Evolutionary conservation across 2,888 invertebrate species (phyloP).

Genomic region (Eretmocerus hayati): DNA sequence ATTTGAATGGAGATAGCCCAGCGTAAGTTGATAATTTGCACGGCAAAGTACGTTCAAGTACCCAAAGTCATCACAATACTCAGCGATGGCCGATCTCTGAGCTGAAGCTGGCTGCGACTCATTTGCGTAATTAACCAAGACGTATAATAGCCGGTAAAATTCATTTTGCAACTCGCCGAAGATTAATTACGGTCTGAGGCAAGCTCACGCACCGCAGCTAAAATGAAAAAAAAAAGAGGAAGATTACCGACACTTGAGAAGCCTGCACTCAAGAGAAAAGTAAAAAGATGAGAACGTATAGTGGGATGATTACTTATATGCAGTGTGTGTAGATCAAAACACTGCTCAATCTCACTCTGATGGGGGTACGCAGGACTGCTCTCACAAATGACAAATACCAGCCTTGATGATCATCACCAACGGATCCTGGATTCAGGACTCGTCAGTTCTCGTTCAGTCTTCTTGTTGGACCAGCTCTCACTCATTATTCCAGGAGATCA

Average conservation of each 20-base stretch:
- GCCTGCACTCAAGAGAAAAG: background rate
- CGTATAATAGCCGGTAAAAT: slow-evolving; percentile 18
- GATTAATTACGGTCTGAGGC: slow-evolving; percentile 18
- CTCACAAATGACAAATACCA: background rate
- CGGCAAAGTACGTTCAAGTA: slow-evolving; percentile 10
- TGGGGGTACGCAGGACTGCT: background rate
- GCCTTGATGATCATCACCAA: too few species aligned
- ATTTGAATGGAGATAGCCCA: slow-evolving; percentile 7
- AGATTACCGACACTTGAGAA: background rate
- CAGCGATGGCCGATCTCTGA: background rate
- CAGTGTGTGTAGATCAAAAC: slow-evolving; percentile 17
- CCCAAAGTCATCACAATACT: too few species aligned
- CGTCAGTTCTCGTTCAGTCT: too few species aligned
- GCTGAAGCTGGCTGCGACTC: slow-evolving; percentile 7
- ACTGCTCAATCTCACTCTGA: slow-evolving; percentile 12
- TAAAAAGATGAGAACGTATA: background rate
- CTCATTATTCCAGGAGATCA: too few species aligned
- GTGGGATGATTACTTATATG: too few species aligned
- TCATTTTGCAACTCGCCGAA: slow-evolving; percentile 17
- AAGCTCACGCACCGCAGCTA: background rate
- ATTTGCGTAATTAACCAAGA: slow-evolving; percentile 21
- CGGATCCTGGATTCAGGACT: too few species aligned
- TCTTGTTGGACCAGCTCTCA: too few species aligned
- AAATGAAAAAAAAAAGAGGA: background rate
- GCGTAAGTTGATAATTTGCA: slow-evolving; percentile 8